Evolutionary conservation across 2,113 vertebrate species (phyloP).

Genomic region (Phoenicopterus ruber): DNA sequence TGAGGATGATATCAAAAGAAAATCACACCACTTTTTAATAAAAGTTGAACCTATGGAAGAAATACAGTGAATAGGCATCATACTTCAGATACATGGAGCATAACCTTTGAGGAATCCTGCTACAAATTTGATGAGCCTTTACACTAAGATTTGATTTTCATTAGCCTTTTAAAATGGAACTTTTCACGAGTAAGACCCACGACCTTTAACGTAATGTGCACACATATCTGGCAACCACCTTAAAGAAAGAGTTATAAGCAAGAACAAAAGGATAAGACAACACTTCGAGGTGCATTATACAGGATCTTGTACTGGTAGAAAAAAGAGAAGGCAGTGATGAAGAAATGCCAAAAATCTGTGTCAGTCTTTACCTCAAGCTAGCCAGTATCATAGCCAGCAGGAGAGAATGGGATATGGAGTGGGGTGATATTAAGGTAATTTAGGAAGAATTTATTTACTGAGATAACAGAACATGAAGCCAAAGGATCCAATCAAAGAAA

Average conservation of each 20-base stretch:
- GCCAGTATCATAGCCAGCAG: background rate
- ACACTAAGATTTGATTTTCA: background rate
- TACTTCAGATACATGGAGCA: background rate
- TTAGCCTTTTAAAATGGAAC: conserved; percentile 7
- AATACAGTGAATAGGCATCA: background rate
- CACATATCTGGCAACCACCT: background rate
- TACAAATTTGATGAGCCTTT: background rate
- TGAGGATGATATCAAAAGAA: background rate
- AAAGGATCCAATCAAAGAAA: background rate
- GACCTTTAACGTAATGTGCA: background rate
- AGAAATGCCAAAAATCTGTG: background rate
- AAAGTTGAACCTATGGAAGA: conserved; percentile 24
- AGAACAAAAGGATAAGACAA: conserved; percentile 4
- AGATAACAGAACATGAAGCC: background rate
- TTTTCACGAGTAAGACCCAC: background rate
- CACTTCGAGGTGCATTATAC: background rate
- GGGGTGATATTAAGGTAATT: background rate
- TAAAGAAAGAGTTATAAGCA: conserved; percentile 21
- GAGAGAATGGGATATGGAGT: background rate
- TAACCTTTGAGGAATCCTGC: conserved; percentile 2
- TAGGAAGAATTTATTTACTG: conserved; percentile 7
- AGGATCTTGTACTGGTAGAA: background rate
- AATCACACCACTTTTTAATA: background rate
- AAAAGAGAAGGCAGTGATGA: background rate
- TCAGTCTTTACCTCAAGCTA: background rate